Base-by-base conservation (phyloP, 2,888 invertebrate genomes). In the Trissolcus brochymenae region DNA sequence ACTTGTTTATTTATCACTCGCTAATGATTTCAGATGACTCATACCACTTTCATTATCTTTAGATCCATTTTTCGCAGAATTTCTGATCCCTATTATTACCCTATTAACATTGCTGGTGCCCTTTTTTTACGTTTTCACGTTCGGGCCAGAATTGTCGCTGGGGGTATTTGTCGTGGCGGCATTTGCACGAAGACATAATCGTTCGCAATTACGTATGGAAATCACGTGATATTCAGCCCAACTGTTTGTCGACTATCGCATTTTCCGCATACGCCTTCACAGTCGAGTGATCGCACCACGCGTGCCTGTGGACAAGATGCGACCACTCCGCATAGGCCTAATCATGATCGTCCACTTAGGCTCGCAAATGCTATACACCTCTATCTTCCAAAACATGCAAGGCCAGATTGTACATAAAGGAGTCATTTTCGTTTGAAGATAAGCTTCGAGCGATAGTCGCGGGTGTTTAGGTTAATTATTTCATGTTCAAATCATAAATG, bases 121-220 rank as follows among this genome's bases (percentile, higher is more conserved):
- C 6, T 19, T 17, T 40, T n/a, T 29, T 56, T 56, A 35, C 35
- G 4, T 25, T 4, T 25, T 0, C 4, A 25, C 35, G 35, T 2
- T 35, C 35, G 9, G 35, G 9, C 35, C 35, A 9, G 35, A 35
- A 35, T 35, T 35, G 35, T 35, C 35, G 72, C 64, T 46, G 77
- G 74, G 76, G 79, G 74, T 73, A 60, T 19, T 56, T 21, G 25
- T 50, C 41, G 41, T 21, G 35, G n/a, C 84, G 86, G 84, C 88
- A 88, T 87, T 88, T 88, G 87, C 84, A 79, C 82, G 79, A 81
- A 79, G 81, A 80, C 79, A 81, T 87, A 86, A 88, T 87, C 84
- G 87, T 81, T 80, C 9, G 83, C 86, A 88, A 88, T 88, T 88
- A 88, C 84, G 81, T 85, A 88, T 88, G 88, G 84, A 87, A 88